Evolutionary conservation across 1,140 invertebrate species (phyloP), one percentile per base, ranked within the genome.

Genomic region (Drosophila ananassae): DNA sequence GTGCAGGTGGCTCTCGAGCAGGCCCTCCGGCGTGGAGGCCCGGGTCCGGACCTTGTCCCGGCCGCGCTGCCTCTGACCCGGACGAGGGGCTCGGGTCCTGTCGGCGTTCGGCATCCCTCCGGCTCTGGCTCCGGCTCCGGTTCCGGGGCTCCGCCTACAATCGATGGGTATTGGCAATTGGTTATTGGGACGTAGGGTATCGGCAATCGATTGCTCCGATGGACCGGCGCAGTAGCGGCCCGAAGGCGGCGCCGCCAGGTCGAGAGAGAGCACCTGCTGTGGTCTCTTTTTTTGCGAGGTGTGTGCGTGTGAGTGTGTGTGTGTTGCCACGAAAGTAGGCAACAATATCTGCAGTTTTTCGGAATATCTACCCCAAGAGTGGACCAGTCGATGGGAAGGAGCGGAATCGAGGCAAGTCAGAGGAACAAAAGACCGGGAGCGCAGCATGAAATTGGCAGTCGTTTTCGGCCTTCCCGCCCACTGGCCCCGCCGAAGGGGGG

Each of bases 401-500:
- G 17, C 17, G 17, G 17, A 17, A 17, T 17, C 17, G 17, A 17
- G 17, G 17, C 17, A 17, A 17, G 25, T 28, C 37, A 10, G 48
- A n/a, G 61, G 55, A 61, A 59, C 28, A 60, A 67, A 57, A 52
- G 79, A 57, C 67, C 63, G 9, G 85, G 77, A 84, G 53, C 60
- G 71, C 62, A 55, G 52, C 82, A 81, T 67, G 58, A 87, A 84
- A 84, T 84, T 84, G 81, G 73, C 77, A 80, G 81, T 64, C 56
- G 63, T 63, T 76, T 53, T n/a, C n/a, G 22, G 7, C n/a, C n/a
- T 4, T 9, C 24, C n/a, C 30, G 21, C 44, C 25, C 17, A 56
- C 21, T 5, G 6, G 8, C 8, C 25, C 25, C 25, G 25, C 3
- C 25, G 17, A 28, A 28, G 3, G 25, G 25, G 6, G 3, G 25